Evolutionary conservation across 2,888 invertebrate species (phyloP).

Genomic region (Mantis religiosa): DNA sequence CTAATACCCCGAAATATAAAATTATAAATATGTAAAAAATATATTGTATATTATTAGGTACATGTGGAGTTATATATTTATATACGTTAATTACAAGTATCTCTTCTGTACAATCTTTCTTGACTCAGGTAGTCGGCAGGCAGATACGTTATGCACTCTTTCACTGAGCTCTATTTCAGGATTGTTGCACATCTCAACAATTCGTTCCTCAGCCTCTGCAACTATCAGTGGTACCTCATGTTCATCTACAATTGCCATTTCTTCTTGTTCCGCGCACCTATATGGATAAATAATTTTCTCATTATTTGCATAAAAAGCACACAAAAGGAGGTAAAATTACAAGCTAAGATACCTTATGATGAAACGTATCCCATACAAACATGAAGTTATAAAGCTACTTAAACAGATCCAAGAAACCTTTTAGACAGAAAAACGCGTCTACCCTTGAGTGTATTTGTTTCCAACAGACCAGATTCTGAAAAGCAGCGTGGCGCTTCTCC

Average conservation of each 20-base stretch:
- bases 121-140: slow-evolving; percentile 50
- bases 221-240: slow-evolving; percentile 42
- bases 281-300: neutral
- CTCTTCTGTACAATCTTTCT: slow-evolving; percentile 50
- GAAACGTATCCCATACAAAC: too few relatives aligned
- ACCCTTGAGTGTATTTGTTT: too few relatives aligned
- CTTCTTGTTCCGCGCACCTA: slow-evolving; percentile 52
- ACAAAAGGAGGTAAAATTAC: neutral
- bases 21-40: neutral
- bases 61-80: neutral
- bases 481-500: too few relatives aligned
- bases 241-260: slow-evolving; percentile 49
- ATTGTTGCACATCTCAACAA: slow-evolving; percentile 38
- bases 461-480: too few relatives aligned
- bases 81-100: slow-evolving; percentile 41
- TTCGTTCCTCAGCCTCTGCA: slow-evolving; percentile 41
- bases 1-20: neutral
- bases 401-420: too few relatives aligned
- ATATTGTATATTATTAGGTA: neutral
- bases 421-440: too few relatives aligned
- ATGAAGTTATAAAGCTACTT: too few relatives aligned
- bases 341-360: too few relatives aligned
- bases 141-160: slow-evolving; percentile 50
- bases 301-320: neutral
- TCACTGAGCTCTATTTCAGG: slow-evolving; percentile 41